phyloP scores from a whole-genome alignment of 2,797 vertebrate genomes.

The Arremon brunneinucha region DNA sequence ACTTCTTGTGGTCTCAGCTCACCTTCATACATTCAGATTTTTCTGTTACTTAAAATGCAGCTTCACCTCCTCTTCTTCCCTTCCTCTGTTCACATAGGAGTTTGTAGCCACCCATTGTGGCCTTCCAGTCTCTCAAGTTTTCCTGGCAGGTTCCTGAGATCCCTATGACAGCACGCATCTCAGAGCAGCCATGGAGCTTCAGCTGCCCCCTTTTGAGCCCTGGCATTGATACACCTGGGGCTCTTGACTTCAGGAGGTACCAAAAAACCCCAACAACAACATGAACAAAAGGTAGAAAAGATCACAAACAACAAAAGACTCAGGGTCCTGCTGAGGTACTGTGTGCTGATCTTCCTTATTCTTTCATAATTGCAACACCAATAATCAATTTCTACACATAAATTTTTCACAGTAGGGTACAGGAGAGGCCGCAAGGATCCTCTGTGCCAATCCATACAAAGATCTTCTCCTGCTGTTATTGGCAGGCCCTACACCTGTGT shows the following conservation, averaged over 20 bases:
- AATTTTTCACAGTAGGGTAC: neutral
- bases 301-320: neutral
- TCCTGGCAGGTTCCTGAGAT: neutral
- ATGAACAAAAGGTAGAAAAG: neutral
- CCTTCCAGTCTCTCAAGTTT: neutral
- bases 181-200: rapidly evolving
- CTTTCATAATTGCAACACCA: neutral
- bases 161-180: rapidly evolving
- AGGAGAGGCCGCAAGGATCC: neutral
- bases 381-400: neutral
- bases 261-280: neutral
- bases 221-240: neutral
- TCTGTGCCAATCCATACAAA: neutral
- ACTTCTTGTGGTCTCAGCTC: neutral
- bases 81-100: neutral
- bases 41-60: neutral
- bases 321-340: neutral
- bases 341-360: neutral
- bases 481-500: neutral
- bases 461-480: neutral
- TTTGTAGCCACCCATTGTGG: neutral
- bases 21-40: no score
- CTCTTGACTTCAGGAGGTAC: neutral
- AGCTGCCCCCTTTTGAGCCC: neutral
- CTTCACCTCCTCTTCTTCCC: neutral